A percentile compares a stretch with the other conserved stretches of the same genome.
phyloP scores from a whole-genome alignment of 2,797 vertebrate species.

The Stomatorhinus walkeri region DNA sequence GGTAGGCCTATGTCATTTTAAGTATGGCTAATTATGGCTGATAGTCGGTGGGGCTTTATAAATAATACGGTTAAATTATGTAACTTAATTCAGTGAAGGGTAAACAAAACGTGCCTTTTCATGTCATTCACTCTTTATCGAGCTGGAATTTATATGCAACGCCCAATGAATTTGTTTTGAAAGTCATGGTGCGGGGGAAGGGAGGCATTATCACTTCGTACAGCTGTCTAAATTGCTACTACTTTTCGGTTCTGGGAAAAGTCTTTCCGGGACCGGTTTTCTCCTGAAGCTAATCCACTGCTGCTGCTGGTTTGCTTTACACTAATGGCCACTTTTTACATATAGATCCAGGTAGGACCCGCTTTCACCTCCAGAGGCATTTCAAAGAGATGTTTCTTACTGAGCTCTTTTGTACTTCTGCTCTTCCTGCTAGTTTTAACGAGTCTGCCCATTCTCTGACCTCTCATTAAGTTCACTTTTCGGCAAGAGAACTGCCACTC shows the following conservation, averaged over 20 bases:
- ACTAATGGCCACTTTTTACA: background rate
- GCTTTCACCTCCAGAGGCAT: background rate
- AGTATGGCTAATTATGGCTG: conserved; percentile 17
- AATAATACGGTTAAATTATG: conserved; percentile 3
- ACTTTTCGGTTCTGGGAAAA: background rate
- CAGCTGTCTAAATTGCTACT: background rate
- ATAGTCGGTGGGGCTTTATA: background rate
- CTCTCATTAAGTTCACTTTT: background rate
- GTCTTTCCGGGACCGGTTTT: background rate
- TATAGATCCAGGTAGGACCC: background rate
- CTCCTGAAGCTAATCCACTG: background rate
- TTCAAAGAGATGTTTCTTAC: background rate
- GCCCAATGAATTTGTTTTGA: background rate
- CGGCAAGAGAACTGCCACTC: background rate
- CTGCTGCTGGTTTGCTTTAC: background rate
- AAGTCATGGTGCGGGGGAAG: background rate
- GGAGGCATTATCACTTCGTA: background rate
- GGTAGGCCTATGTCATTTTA: background rate
- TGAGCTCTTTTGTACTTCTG: background rate
- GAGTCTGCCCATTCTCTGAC: background rate
- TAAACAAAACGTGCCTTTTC: background rate
- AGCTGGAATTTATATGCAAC: background rate
- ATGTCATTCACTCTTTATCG: background rate
- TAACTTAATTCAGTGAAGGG: conserved; percentile 1
- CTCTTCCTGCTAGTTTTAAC: background rate